Evolutionary conservation across 2,888 invertebrate genomes (phyloP), one percentile per base, ranked within the genome.

Genomic region (Eupithecia pulchellata): DNA sequence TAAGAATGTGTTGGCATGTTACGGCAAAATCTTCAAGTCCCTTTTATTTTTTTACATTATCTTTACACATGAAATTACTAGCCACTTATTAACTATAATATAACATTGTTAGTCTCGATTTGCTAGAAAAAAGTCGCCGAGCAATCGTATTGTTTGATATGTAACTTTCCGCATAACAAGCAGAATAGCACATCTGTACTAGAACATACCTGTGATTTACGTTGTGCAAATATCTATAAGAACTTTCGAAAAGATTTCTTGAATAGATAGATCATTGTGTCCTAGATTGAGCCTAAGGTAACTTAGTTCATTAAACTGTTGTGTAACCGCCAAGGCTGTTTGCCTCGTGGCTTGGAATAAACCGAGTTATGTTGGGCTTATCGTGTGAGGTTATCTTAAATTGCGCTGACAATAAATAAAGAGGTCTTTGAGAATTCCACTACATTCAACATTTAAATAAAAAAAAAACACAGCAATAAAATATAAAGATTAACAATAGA

Each of bases 291-390:
- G 64, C 5, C 62, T 64, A 71, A 66, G 47, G 63, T 62, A 66
- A 69, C 73, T 77, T 69, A 73, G 73, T 76, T 74, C 75, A 73
- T 77, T 73, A 70, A 73, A 72, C 74, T 64, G 61, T 74, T 74
- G 57, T 47, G 69, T 47, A 75, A 77, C 55, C 62, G 14, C n/a
- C 73, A 74, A 77, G 75, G 77, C 64, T 71, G 52, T 20, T 52
- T 58, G 36, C 65, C 20, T 62, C 47, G 61, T 58, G 58, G 47
- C 30, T 65, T 20, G 30, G 11, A 52, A 60, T 62, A 62, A 65
- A 62, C 68, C 65, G 64, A 34, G 64, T n/a, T 34, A 47, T 47
- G 42, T 57, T 62, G 17, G 61, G 55, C 39, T 34, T 34, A 32
- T 61, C 61, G 61, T 36, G 14, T 42, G n/a, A 27, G 27, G 42